These are phyloP conservation scores for Trichonephila clavipes DNA, from an alignment of 1,140 invertebrate genomes.

Conservation along the genomic window DNA sequence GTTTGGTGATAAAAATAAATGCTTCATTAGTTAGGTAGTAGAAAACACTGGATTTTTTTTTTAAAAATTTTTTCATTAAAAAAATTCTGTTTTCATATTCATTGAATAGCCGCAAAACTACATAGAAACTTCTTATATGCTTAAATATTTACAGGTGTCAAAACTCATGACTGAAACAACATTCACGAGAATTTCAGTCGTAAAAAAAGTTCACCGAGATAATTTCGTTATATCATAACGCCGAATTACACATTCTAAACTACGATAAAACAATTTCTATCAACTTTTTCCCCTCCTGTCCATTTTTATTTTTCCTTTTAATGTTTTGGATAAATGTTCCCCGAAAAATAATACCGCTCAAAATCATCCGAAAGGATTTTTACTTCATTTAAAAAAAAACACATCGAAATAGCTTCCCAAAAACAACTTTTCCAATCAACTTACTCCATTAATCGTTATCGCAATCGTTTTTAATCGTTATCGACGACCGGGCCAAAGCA, in stretches of 20 bases:
- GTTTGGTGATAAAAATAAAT: no score
- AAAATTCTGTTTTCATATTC: background rate
- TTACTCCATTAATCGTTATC: conserved; percentile 71
- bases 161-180: background rate
- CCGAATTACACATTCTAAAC: conserved; percentile 13
- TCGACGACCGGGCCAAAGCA: conserved; percentile 75
- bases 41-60: background rate
- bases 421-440: conserved; percentile 76
- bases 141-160: conserved; percentile 16
- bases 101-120: background rate
- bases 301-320: conserved; percentile 26
- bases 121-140: background rate
- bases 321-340: conserved; percentile 9
- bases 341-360: conserved; percentile 42
- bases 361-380: conserved; percentile 23
- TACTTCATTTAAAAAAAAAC: conserved; percentile 46
- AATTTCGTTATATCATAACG: conserved; percentile 32
- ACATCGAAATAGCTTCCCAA: conserved; percentile 34
- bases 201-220: conserved; percentile 29
- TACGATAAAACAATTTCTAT: conserved; percentile 43
- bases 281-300: background rate
- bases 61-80: background rate
- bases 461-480: conserved; percentile 76
- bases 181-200: conserved; percentile 1
- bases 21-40: background rate